Evolutionary conservation across 2,888 invertebrate species (phyloP), one percentile per base, ranked within the genome.

Genomic region (Cotesia congregata): DNA sequence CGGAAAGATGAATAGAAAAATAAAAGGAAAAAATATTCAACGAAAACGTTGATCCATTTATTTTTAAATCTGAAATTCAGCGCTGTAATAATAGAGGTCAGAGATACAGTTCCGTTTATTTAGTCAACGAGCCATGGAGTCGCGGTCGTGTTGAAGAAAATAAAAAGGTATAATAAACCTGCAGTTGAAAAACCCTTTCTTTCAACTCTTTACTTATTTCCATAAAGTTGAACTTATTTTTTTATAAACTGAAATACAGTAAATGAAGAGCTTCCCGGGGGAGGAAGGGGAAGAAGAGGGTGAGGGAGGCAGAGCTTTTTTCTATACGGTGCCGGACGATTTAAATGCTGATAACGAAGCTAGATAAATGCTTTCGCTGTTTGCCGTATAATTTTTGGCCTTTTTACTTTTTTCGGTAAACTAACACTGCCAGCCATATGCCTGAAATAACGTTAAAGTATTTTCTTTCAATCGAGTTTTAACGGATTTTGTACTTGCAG

Each of bases 381-480:
- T 82, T 76, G 71, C 30, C 76, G 77, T 79, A 77, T 79, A 82
- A 82, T 80, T 81, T 80, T 50, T 50, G 3, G 7, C 12, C 12
- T 50, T 50, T 50, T 9, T 50, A 12, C 12, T 50, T 50, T 50
- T 50, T 50, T 50, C 4, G 78, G 73, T 65, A 75, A 68, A 76
- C 77, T 80, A 80, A 80, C 78, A 75, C 78, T 75, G 79, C 78
- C 67, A 79, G 81, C 78, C 67, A 79, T 80, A 81, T 81, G 82
- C 83, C 85, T 86, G 85, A 85, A 87, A 88, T 87, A 88, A 88
- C 86, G 83, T 79, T 79, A 72, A 74, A 79, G 82, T 88, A 86
- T 88, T 88, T 88, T 88, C 87, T 86, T 88, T 88, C 85, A 85
- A 88, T 88, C 84, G 82, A 81, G 81, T 80, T 80, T 81, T 78